Evolutionary conservation across 35 echinoderm and acorn worm genomes (phyloP).

Genomic region (Stichopus chloronotus): DNA sequence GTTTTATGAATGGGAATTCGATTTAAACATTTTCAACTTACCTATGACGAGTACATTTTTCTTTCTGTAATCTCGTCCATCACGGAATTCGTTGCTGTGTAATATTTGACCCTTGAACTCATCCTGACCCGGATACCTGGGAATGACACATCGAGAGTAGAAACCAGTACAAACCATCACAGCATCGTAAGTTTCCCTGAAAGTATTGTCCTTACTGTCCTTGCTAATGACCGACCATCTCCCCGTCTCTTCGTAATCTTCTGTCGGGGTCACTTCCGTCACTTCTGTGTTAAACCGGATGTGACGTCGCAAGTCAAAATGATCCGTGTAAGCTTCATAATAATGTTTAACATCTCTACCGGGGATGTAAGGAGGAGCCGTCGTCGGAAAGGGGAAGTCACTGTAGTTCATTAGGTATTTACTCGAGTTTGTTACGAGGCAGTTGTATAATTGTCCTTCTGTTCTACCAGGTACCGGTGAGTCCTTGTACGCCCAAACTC

Average conservation of each 20-base stretch:
- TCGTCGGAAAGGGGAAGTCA: constrained; percentile 52
- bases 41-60: constrained; percentile 81
- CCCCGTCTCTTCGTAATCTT: constrained; percentile 69
- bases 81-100: constrained; percentile 70
- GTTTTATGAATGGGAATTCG: too few species aligned
- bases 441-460: constrained; percentile 59
- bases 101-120: constrained; percentile 78
- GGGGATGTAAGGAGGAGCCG: constrained; percentile 45
- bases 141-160: constrained; percentile 53
- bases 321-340: constrained; percentile 40
- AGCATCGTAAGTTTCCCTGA: constrained; percentile 66
- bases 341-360: constrained; percentile 32
- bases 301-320: constrained; percentile 44
- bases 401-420: constrained; percentile 66
- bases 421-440: constrained; percentile 68
- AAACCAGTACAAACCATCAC: constrained; percentile 87
- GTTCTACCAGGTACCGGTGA: neutral
- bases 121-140: constrained; percentile 65
- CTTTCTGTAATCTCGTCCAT: constrained; percentile 41
- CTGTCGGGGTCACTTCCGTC: constrained; percentile 45
- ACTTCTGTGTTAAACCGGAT: constrained; percentile 68
- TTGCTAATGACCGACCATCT: constrained; percentile 67
- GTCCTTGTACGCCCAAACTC: constrained; percentile 64
- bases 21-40: neutral
- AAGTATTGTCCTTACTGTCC: neutral